These are phyloP conservation scores for Austrolebias charrua DNA, from an alignment of 2,797 vertebrate species.

Conservation along the genomic window DNA sequence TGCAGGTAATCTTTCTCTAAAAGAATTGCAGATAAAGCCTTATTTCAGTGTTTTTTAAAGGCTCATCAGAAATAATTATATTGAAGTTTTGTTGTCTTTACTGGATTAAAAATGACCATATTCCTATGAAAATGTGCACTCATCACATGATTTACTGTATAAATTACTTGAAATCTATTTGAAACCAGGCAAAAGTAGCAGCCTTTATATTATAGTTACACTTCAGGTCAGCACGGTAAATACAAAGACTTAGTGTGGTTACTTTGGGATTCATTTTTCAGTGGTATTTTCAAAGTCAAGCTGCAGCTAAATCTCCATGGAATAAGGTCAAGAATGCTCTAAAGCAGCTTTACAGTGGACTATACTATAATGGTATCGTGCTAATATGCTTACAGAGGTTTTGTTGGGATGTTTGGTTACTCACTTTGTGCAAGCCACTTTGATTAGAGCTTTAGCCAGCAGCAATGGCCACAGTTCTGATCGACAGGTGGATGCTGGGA, in stretches of 20 bases:
- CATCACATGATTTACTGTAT: background rate
- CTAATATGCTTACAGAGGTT: constrained; percentile 6
- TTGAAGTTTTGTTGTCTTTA: too few species aligned
- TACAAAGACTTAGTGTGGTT: constrained; percentile 14
- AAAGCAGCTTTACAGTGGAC: constrained; percentile 11
- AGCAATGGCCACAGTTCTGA: constrained; percentile 95
- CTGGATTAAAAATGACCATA: too few species aligned
- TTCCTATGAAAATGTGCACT: background rate
- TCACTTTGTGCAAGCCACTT: constrained; percentile 89
- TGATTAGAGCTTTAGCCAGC: constrained; percentile 91
- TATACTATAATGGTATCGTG: background rate
- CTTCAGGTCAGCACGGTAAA: constrained; percentile 7
- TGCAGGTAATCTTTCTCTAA: too few species aligned
- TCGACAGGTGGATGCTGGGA: constrained; percentile 83
- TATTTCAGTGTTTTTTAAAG: too few species aligned
- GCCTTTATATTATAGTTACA: background rate
- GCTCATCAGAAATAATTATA: too few species aligned
- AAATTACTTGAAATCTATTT: background rate
- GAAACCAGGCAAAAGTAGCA: background rate
- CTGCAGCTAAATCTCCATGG: background rate
- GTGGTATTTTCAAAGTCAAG: background rate
- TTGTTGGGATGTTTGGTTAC: constrained; percentile 48
- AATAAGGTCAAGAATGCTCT: constrained; percentile 12
- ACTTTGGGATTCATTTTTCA: constrained; percentile 5
- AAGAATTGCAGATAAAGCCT: too few species aligned